Evolutionary conservation across 2,113 vertebrate species (phyloP).

Genomic region (Psettodes erumei): DNA sequence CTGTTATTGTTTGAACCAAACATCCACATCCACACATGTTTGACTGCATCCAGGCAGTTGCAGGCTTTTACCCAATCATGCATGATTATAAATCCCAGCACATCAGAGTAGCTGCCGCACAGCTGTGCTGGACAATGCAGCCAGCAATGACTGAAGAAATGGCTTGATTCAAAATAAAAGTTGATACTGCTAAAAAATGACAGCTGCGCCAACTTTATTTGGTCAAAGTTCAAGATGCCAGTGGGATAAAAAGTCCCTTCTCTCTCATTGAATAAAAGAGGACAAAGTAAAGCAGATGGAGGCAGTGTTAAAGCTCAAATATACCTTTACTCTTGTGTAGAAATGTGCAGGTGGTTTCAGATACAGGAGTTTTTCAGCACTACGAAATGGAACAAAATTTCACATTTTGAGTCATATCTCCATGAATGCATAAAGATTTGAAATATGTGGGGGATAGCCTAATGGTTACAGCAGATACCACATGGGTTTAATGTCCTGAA

Average conservation of each 20-base stretch:
- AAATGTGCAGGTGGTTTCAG: too few relatives aligned
- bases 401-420: too few relatives aligned
- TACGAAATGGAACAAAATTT: too few relatives aligned
- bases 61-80: neutral
- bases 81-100: neutral
- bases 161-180: constrained; percentile 23
- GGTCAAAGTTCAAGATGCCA: constrained; percentile 26
- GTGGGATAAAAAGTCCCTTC: constrained; percentile 13
- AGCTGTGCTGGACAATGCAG: constrained; percentile 4
- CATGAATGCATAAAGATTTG: too few relatives aligned
- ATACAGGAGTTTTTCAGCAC: too few relatives aligned
- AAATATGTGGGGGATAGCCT: too few relatives aligned
- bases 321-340: neutral
- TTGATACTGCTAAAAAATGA: neutral
- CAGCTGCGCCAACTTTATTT: constrained; percentile 30
- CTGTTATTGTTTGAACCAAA: constrained; percentile 12
- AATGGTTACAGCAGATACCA: too few relatives aligned
- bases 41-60: constrained; percentile 16
- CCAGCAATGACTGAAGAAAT: constrained; percentile 7
- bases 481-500: too few relatives aligned
- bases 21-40: neutral
- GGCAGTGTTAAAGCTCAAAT: neutral
- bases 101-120: neutral
- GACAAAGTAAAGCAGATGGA: constrained; percentile 3
- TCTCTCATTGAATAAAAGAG: neutral